These are phyloP conservation scores for Manduca sexta DNA, from an alignment of 1,140 invertebrate species.

Conservation along the genomic window DNA sequence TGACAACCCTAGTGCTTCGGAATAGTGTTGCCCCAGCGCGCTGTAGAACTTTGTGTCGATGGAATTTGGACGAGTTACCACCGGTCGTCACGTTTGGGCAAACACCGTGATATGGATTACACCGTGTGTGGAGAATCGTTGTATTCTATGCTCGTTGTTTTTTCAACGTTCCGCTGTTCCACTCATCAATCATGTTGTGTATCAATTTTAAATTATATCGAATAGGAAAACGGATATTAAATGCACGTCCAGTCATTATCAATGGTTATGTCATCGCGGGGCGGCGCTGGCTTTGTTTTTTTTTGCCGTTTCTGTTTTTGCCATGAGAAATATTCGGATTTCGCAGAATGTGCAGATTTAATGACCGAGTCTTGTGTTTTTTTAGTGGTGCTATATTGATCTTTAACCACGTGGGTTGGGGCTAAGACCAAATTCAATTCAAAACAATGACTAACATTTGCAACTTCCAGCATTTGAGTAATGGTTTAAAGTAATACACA, in stretches of 20 bases:
- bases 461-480: too few species aligned
- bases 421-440: too few species aligned
- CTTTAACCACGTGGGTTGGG: too few species aligned
- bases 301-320: too few species aligned
- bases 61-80: slow-evolving; percentile 19
- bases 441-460: too few species aligned
- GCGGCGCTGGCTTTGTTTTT: too few species aligned
- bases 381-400: too few species aligned
- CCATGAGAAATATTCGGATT: too few species aligned
- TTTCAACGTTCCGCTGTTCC: slow-evolving; percentile 20
- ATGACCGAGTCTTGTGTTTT: too few species aligned
- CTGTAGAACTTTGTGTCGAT: neutral
- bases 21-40: slow-evolving; percentile 1
- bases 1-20: slow-evolving; percentile 9
- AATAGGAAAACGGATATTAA: neutral
- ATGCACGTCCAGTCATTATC: neutral
- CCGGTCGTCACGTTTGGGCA: slow-evolving; percentile 40
- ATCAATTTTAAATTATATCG: neutral
- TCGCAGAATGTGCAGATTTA: too few species aligned
- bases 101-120: slow-evolving; percentile 51
- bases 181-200: slow-evolving; percentile 2
- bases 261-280: neutral
- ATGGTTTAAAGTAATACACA: too few species aligned
- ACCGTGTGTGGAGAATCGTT: slow-evolving; percentile 46
- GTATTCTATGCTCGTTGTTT: slow-evolving; percentile 40